These are phyloP conservation scores for Thymelicus acteon DNA, from an alignment of 2,888 invertebrate species.

Conservation along the genomic window DNA sequence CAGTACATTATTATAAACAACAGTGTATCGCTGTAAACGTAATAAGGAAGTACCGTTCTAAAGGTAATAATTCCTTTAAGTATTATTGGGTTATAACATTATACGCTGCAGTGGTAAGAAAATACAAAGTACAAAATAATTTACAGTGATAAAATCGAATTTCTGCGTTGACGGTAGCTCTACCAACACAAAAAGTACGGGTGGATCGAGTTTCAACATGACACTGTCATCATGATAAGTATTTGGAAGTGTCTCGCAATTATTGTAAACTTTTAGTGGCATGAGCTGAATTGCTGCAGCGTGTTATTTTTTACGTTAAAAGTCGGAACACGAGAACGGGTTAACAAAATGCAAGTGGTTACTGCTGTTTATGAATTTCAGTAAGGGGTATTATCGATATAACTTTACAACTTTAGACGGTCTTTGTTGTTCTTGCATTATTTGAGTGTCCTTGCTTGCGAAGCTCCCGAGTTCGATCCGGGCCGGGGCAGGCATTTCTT, in stretches of 20 bases:
- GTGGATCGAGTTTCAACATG: conserved; percentile 49
- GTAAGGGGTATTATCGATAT: neutral
- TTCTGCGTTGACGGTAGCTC: conserved; percentile 48
- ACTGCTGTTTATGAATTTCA: neutral
- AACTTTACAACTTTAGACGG: too few species aligned
- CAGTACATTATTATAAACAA: neutral
- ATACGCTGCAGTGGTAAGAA: neutral
- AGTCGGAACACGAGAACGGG: neutral
- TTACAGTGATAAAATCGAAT: conserved; percentile 56
- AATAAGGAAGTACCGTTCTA: conserved; percentile 10
- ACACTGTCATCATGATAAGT: conserved; percentile 1
- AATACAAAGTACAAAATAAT: conserved; percentile 33
- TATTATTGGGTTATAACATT: conserved; percentile 16
- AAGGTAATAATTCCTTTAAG: conserved; percentile 1
- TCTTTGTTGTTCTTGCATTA: too few species aligned
- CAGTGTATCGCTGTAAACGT: neutral
- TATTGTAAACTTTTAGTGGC: conserved; percentile 5
- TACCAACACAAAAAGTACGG: conserved; percentile 44
- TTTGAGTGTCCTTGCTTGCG: too few species aligned
- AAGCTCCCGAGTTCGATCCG: too few species aligned
- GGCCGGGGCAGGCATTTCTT: too few species aligned
- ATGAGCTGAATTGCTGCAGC: neutral
- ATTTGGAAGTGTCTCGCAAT: conserved; percentile 13
- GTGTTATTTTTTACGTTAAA: neutral
- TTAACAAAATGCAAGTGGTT: neutral